These are phyloP conservation scores for Neosilurus hyrtlii DNA, from an alignment of 2,797 vertebrate genomes.

Conservation along the genomic window DNA sequence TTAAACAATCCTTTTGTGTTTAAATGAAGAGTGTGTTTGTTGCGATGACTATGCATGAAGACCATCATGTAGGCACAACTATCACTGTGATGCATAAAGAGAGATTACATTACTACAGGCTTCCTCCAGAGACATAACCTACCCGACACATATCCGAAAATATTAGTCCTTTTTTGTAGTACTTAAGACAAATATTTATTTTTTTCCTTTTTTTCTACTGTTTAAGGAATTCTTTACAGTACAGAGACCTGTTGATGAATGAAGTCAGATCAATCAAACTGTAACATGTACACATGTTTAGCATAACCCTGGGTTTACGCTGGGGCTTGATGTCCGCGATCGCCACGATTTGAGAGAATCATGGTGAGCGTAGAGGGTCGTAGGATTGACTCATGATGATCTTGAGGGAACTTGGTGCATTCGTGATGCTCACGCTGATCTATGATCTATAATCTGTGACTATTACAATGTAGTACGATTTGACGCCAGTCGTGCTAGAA, in stretches of 20 bases:
- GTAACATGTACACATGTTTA: not conserved
- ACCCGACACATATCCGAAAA: not conserved
- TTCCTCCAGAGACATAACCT: not conserved
- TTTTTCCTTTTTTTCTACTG: not conserved
- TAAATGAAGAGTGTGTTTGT: not conserved
- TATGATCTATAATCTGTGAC: too few relatives aligned
- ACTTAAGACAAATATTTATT: not conserved
- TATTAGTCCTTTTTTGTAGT: not conserved
- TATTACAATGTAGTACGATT: too few relatives aligned
- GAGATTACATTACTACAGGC: slow-evolving; percentile 1
- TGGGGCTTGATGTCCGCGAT: too few relatives aligned
- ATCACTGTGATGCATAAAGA: not conserved
- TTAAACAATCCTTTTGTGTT: not conserved
- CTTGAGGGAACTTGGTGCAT: too few relatives aligned
- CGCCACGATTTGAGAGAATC: too few relatives aligned
- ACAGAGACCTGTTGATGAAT: not conserved
- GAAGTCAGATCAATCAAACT: not conserved
- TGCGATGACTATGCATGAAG: not conserved
- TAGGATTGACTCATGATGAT: too few relatives aligned
- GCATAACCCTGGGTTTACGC: not conserved
- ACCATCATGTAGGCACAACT: not conserved
- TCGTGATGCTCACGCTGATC: too few relatives aligned
- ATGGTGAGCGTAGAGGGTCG: too few relatives aligned
- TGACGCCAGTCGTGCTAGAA: too few relatives aligned
- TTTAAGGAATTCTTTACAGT: not conserved